phyloP scores from a whole-genome alignment of 2,113 vertebrate genomes.

The Perca schrenkii region DNA sequence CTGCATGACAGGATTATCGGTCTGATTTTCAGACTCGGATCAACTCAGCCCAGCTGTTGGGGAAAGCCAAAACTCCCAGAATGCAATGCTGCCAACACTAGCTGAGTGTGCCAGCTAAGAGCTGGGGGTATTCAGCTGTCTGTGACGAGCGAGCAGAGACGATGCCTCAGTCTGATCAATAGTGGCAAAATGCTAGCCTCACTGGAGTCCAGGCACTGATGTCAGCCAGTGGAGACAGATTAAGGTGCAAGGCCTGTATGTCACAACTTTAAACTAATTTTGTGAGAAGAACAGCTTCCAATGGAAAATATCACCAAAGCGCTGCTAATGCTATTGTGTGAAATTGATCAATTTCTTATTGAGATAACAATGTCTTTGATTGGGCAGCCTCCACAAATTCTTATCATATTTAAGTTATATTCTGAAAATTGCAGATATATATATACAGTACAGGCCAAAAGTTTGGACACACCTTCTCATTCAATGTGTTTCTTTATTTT shows the following conservation, averaged over 20 bases:
- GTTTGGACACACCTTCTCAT: too few species aligned
- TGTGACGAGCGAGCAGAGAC: conserved; percentile 27
- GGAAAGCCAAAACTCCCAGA: conserved; percentile 77
- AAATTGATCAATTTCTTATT: conserved; percentile 31
- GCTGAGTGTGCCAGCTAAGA: conserved; percentile 59
- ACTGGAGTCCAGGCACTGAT: background rate
- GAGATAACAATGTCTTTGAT: conserved; percentile 13
- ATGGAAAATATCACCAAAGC: background rate
- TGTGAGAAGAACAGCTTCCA: background rate
- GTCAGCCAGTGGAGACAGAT: conserved; percentile 8
- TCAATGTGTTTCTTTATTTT: too few species aligned
- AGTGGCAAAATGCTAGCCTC: conserved; percentile 16
- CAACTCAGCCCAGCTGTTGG: conserved; percentile 77
- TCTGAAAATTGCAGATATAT: background rate
- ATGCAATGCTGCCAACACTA: conserved; percentile 77
- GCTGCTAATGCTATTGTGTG: background rate
- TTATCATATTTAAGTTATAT: background rate
- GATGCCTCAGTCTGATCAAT: conserved; percentile 43
- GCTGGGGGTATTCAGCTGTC: conserved; percentile 54
- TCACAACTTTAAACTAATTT: background rate
- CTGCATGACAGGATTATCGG: conserved; percentile 77
- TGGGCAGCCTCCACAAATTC: background rate
- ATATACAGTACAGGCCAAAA: too few species aligned
- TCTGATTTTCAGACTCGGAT: conserved; percentile 72
- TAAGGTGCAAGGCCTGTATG: background rate